A percentile compares a stretch with the other conserved stretches of the same genome.
phyloP scores from a whole-genome alignment of 2,113 vertebrate genomes.

The Seriola quinqueradiata region DNA sequence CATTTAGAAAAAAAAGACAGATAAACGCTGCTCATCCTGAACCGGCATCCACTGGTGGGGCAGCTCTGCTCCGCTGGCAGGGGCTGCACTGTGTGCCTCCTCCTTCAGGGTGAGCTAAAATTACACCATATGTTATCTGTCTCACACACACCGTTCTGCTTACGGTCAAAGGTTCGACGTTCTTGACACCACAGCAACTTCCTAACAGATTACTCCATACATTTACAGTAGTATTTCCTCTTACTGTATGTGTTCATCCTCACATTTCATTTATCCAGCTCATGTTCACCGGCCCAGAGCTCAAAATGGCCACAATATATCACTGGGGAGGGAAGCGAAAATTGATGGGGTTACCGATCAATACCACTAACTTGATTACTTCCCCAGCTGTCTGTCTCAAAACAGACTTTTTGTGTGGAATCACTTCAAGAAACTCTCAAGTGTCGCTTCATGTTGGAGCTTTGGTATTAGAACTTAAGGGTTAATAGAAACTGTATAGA shows the following conservation, averaged over 20 bases:
- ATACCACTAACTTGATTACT: background rate
- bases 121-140: background rate
- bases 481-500: background rate
- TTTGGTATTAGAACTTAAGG: background rate
- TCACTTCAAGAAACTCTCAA: background rate
- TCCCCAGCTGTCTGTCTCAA: background rate
- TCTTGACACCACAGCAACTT: background rate
- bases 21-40: constrained; percentile 21
- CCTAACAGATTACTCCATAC: background rate
- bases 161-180: background rate
- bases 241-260: background rate
- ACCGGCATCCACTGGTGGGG: background rate
- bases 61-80: background rate
- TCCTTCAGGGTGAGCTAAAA: constrained; percentile 15
- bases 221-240: background rate
- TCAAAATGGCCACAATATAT: background rate
- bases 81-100: background rate
- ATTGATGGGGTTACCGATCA: background rate
- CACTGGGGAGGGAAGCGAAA: background rate
- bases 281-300: background rate
- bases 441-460: too few species aligned
- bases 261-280: background rate
- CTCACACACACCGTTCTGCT: background rate
- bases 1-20: background rate
- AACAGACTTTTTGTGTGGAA: background rate